Evolutionary conservation across 1,140 invertebrate species (phyloP).

Genomic region (Panagrolaimus sp.): DNA sequence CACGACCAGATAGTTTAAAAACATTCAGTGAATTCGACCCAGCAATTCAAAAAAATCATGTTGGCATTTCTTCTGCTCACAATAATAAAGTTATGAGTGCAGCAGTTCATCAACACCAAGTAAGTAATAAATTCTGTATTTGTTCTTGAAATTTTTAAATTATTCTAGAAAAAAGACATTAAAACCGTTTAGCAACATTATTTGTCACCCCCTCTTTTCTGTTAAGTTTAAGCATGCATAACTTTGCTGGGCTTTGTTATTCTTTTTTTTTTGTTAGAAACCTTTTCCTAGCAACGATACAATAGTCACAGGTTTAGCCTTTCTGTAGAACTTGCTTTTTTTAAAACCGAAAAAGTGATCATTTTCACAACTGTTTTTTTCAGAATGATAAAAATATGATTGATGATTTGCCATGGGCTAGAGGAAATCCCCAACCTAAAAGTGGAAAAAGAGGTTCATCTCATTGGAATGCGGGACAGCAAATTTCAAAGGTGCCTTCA

Average conservation of each 20-base stretch:
- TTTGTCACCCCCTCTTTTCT: background rate
- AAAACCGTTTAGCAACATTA: too few species aligned
- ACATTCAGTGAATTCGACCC: constrained; percentile 12
- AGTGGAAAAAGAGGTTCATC: constrained; percentile 39
- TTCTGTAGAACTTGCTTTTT: background rate
- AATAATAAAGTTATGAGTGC: too few species aligned
- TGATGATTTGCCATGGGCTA: constrained; percentile 40
- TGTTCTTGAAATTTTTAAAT: too few species aligned
- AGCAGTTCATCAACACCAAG: too few species aligned
- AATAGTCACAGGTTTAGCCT: background rate
- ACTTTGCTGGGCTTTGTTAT: background rate
- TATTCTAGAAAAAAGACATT: too few species aligned
- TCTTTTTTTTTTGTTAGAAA: background rate
- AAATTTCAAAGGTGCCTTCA: constrained; percentile 19
- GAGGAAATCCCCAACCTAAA: constrained; percentile 46
- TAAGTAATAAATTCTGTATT: too few species aligned
- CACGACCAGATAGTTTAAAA: background rate
- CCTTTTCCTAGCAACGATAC: background rate
- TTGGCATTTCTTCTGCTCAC: background rate
- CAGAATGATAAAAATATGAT: constrained; percentile 26
- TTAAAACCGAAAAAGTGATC: background rate
- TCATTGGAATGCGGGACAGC: constrained; percentile 32
- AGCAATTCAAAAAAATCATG: constrained; percentile 3
- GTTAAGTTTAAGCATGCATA: constrained; percentile 11
- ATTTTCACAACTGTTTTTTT: background rate